These are phyloP conservation scores for Zelostemma sp. DNA, from an alignment of 1,140 invertebrate genomes.

Conservation along the genomic window DNA sequence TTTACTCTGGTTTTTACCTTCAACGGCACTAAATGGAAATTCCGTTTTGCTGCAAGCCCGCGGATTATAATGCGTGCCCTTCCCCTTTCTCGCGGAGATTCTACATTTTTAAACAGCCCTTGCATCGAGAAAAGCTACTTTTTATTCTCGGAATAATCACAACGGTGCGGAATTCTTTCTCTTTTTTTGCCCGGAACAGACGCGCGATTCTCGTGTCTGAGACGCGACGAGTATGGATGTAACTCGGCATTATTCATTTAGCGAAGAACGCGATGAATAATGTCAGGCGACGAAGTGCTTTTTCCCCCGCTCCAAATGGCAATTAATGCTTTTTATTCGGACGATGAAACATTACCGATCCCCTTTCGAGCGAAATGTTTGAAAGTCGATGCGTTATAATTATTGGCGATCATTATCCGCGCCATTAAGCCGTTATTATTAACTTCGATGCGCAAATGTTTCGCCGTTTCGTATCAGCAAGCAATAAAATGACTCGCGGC, in stretches of 20 bases:
- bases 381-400: too few relatives aligned
- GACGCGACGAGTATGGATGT: neutral
- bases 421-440: conserved; percentile 9
- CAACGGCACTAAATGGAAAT: conserved; percentile 53
- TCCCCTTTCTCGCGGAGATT: conserved; percentile 15
- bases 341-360: too few relatives aligned
- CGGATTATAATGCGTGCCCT: conserved; percentile 38
- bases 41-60: conserved; percentile 40
- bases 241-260: neutral
- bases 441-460: conserved; percentile 16
- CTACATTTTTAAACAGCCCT: conserved; percentile 14
- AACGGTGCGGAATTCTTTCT: neutral
- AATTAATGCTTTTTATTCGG: too few relatives aligned
- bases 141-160: conserved; percentile 14
- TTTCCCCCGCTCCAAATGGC: too few relatives aligned
- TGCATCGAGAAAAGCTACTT: conserved; percentile 23
- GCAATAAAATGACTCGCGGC: too few relatives aligned
- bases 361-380: too few relatives aligned
- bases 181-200: too few relatives aligned
- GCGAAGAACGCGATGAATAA: too few relatives aligned
- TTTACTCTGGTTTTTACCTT: conserved; percentile 53
- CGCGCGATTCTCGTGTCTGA: too few relatives aligned
- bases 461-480: conserved; percentile 24
- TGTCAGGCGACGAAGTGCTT: too few relatives aligned
- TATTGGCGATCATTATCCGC: conserved; percentile 33